Conservation (phyloP, 2,113 vertebrate species). For the Mesoclemmys tuberculata region DNA sequence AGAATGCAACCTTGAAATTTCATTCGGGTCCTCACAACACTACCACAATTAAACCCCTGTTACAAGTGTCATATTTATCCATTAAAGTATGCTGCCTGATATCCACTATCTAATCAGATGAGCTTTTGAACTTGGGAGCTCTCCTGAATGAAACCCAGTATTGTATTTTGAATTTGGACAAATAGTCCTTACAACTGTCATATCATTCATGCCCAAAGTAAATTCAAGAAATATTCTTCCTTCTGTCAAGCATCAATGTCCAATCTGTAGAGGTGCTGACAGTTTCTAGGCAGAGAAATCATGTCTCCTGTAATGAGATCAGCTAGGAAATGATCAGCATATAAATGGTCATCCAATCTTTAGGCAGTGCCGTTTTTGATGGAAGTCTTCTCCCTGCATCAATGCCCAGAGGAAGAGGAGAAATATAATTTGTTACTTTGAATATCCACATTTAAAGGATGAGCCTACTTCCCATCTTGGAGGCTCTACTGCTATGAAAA, state of each 20-base stretch:
- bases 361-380: neutral
- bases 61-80: neutral
- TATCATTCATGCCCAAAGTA: neutral
- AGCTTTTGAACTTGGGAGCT: neutral
- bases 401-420: neutral
- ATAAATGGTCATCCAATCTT: neutral
- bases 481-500: neutral
- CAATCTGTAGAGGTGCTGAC: neutral
- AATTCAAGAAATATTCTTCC: neutral
- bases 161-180: neutral
- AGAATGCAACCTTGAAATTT: neutral
- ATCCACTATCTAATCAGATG: neutral
- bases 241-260: neutral
- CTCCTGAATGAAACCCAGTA: neutral
- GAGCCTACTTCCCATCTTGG: neutral
- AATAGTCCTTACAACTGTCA: neutral
- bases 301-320: neutral
- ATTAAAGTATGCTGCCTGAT: neutral
- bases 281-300: neutral
- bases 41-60: neutral
- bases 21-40: neutral
- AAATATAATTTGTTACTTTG: neutral
- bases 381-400: neutral
- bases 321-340: neutral
- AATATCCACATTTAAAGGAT: neutral